Evolutionary conservation across 2,113 vertebrate genomes (phyloP), one percentile per base, ranked within the genome.

Genomic region (Anolis carolinensis): DNA sequence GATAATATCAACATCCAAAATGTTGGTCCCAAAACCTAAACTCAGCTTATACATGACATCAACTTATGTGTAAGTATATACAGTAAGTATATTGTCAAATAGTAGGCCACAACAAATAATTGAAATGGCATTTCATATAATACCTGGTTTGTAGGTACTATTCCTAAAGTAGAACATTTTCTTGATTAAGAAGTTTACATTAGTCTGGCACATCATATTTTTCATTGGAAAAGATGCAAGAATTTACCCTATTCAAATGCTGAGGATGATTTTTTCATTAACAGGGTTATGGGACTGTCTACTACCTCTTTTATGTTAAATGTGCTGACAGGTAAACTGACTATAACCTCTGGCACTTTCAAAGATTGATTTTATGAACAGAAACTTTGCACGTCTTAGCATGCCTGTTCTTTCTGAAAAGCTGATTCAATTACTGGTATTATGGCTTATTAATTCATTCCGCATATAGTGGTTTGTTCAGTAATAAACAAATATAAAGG

Each of bases 241-340:
- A 89, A 90, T 3, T 0, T 0, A 39, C 50, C 36, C 0, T 0
- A 89, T 92, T 89, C 87, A 81, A 85, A 92, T 93, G 92, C 91
- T 87, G 89, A 94, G 89, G 70, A 50, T 74, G 86, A 85, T 20
- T 79, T 72, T 68, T 59, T 77, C 36, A 39, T 34, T 32, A 85
- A 77, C 86, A 90, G 3, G 86, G 92, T 88, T 90, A 92, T 86
- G 90, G 72, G 92, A 90, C 90, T 89, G 88, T 92, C 91, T 94
- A 94, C 88, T 85, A 90, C 74, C 88, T 90, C 92, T 82, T 93
- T 93, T 88, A 94, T 94, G 86, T 82, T 89, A 87, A 94, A 90
- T 92, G 89, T 92, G 92, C 94, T 95, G 92, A 95, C 87, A 87
- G 92, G 89, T 92, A 91, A 95, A 91, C 90, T 89, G 92, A 93